Evolutionary conservation across 2,113 vertebrate genomes (phyloP).

Genomic region (Apus apus): DNA sequence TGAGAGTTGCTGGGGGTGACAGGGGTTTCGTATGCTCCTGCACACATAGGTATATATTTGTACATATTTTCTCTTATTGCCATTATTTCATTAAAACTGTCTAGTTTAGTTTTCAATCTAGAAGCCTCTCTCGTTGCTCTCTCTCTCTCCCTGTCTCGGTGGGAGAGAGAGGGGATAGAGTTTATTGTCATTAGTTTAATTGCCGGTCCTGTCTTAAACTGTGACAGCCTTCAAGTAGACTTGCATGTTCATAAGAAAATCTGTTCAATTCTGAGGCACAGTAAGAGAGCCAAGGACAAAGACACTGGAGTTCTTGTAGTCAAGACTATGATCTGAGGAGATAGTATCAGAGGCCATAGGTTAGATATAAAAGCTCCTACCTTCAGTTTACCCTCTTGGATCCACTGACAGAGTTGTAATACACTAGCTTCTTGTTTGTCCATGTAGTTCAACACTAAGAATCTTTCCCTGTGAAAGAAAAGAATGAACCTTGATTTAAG

Average conservation of each 20-base stretch:
- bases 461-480: conserved; percentile 84
- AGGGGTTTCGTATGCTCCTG: too few relatives aligned
- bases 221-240: not conserved
- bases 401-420: conserved; percentile 86
- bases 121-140: too few relatives aligned
- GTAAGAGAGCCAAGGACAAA: not conserved
- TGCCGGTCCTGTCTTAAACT: too few relatives aligned
- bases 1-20: too few relatives aligned
- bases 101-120: too few relatives aligned
- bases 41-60: too few relatives aligned
- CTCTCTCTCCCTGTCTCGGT: too few relatives aligned
- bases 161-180: too few relatives aligned
- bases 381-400: conserved; percentile 89
- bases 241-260: not conserved
- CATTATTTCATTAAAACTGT: too few relatives aligned
- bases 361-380: conserved; percentile 64
- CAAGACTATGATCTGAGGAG: not conserved
- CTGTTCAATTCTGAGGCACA: not conserved
- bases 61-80: too few relatives aligned
- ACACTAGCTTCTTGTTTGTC: conserved; percentile 81
- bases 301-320: not conserved
- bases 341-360: not conserved
- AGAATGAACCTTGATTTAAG: conserved; percentile 12
- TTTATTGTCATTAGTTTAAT: too few relatives aligned
- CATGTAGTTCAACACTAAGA: conserved; percentile 87